A percentile compares a stretch with the other conserved stretches of the same genome.
These are phyloP conservation scores for Solenopsis fugax DNA, from an alignment of 1,140 invertebrate species.

Conservation along the genomic window DNA sequence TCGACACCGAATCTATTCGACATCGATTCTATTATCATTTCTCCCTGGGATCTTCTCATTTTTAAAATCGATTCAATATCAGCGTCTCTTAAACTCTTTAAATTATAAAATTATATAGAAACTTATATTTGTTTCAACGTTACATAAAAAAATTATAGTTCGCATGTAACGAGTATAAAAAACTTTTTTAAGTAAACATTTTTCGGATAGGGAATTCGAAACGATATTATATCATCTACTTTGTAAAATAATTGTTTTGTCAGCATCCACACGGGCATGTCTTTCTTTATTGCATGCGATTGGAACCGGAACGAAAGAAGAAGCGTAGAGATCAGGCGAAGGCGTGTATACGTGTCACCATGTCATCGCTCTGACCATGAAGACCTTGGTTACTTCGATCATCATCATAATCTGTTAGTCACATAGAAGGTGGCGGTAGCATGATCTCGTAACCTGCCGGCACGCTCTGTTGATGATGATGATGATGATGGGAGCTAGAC, in stretches of 20 bases:
- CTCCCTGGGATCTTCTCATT: neutral
- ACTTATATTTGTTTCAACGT: neutral
- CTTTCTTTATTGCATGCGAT: conserved; percentile 11
- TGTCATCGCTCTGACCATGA: conserved; percentile 72
- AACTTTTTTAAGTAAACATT: neutral
- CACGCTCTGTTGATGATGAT: conserved; percentile 83
- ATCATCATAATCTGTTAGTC: conserved; percentile 80
- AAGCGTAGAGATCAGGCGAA: conserved; percentile 72
- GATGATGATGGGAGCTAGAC: conserved; percentile 80
- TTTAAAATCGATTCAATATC: neutral
- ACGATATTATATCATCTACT: neutral
- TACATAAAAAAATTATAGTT: neutral
- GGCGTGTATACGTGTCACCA: conserved; percentile 74
- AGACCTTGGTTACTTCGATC: conserved; percentile 73
- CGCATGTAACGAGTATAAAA: neutral
- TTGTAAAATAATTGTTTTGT: neutral
- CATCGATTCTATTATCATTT: no score
- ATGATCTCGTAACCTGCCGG: conserved; percentile 84
- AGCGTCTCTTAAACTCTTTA: neutral
- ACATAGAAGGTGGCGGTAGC: conserved; percentile 84
- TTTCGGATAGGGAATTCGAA: neutral
- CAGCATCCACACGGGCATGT: neutral
- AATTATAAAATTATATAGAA: neutral
- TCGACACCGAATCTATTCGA: no score
- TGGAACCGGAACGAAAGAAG: neutral